These are phyloP conservation scores for Pseudomyrmex gracilis DNA, from an alignment of 1,140 invertebrate genomes.

Conservation along the genomic window DNA sequence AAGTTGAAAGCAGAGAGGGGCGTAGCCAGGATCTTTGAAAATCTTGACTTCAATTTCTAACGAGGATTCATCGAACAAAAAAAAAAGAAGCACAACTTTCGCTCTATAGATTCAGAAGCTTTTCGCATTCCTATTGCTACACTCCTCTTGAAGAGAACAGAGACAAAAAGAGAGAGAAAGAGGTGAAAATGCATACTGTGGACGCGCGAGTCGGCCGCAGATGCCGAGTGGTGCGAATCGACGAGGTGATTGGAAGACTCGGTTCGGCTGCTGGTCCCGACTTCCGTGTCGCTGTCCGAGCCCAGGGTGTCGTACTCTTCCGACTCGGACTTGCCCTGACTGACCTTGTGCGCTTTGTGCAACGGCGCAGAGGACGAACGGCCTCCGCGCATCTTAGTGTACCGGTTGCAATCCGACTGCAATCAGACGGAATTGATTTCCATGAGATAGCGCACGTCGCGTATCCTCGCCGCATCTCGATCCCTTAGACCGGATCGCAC, in stretches of 20 bases:
- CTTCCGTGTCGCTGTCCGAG: slow-evolving; percentile 87
- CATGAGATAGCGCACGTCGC: slow-evolving; percentile 71
- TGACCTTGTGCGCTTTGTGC: slow-evolving; percentile 85
- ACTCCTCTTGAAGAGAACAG: slow-evolving; percentile 1
- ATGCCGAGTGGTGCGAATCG: slow-evolving; percentile 85
- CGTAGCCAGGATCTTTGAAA: slow-evolving; percentile 3
- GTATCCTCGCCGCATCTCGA: slow-evolving; percentile 63
- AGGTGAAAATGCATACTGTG: slow-evolving; percentile 82
- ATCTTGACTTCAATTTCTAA: background rate
- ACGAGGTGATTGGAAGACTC: slow-evolving; percentile 87
- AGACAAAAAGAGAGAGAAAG: slow-evolving; percentile 56
- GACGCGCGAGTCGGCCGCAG: slow-evolving; percentile 85
- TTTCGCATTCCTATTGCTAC: slow-evolving; percentile 37
- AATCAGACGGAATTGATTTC: slow-evolving; percentile 85
- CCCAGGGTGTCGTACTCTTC: slow-evolving; percentile 88
- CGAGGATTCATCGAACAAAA: slow-evolving; percentile 12
- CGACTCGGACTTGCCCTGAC: slow-evolving; percentile 87
- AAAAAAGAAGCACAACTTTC: background rate
- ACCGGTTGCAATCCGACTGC: slow-evolving; percentile 86
- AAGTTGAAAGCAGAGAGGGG: background rate
- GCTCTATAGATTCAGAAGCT: background rate
- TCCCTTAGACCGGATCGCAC: background rate
- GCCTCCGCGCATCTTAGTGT: slow-evolving; percentile 85
- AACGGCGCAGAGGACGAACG: slow-evolving; percentile 85
- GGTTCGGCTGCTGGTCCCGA: slow-evolving; percentile 86